Evolutionary conservation across 2,888 invertebrate species (phyloP), one percentile per base, ranked within the genome.

Genomic region (Ophion ellenae): DNA sequence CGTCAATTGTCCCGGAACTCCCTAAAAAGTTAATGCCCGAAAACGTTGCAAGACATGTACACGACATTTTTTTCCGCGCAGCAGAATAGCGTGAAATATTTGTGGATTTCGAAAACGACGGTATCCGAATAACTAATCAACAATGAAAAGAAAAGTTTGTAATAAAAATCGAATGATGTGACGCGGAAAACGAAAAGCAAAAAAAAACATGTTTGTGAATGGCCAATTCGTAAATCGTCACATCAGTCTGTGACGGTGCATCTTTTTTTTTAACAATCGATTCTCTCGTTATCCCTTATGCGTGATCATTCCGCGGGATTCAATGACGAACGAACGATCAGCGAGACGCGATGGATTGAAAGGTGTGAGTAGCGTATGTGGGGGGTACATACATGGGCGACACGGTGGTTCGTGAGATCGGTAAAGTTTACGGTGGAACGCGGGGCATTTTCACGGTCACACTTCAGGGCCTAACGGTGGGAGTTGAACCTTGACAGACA

Each of bases 371-470:
- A 17, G 17, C 53, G 3, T 53, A 17, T 53, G 32, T 32, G 40
- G 40, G 53, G 17, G 53, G 17, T 53, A 53, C 4, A 53, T 53
- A 53, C 17, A 40, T 47, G 40, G 53, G 24, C 24, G 45, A 20
- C 36, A 63, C 20, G 61, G 59, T 57, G 40, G 40, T 24, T 59
- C 76, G 71, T 64, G 67, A 59, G 75, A 80, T 66, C 69, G 47
- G 59, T 40, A 71, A 82, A 76, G 47, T 77, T 70, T 32, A 81
- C 77, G 84, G 53, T 17, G 53, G 53, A 53, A 64, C n/a, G 69
- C 61, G 61, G 47, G 70, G 64, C 28, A 82, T 83, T 47, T 82
- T 82, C 78, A 85, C 82, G 85, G 85, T 74, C 82, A 75, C 75
- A 85, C 66, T 70, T 85, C 70, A 64, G 53, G 78, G 74, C 24